A percentile compares a stretch with the other conserved stretches of the same genome.
Conservation (phyloP, 2,113 vertebrate genomes). For the Dolichallabes microphthalmus region DNA sequence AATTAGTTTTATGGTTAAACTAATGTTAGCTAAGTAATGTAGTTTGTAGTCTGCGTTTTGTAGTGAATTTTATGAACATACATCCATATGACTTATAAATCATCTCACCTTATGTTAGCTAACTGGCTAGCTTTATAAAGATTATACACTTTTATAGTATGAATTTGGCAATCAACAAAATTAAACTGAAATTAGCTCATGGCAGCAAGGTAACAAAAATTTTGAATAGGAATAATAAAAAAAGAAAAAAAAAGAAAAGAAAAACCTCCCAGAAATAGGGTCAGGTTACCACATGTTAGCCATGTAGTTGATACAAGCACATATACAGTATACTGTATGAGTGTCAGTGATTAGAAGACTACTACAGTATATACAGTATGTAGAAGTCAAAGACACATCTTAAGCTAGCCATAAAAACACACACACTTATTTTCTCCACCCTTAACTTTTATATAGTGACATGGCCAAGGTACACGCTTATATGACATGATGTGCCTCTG, state of each 20-base stretch:
- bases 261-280: background rate
- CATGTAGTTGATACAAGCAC: background rate
- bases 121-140: background rate
- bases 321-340: too few species aligned
- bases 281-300: background rate
- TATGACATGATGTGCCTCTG: conserved; percentile 25
- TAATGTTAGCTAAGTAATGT: too few species aligned
- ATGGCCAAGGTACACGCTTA: background rate
- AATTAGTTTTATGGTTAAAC: too few species aligned
- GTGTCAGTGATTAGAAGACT: too few species aligned
- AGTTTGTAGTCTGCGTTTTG: too few species aligned
- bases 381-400: background rate
- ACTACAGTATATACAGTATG: background rate
- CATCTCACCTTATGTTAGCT: background rate
- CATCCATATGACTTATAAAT: background rate
- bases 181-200: background rate
- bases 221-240: background rate
- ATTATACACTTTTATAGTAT: background rate
- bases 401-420: background rate
- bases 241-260: background rate
- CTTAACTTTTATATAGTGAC: conserved; percentile 23
- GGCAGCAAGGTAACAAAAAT: background rate
- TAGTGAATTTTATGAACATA: background rate
- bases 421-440: conserved; percentile 4
- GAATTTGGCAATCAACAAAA: background rate